Evolutionary conservation across 2,888 invertebrate species (phyloP), one percentile per base, ranked within the genome.

Genomic region (Synanthedon formicaeformis): DNA sequence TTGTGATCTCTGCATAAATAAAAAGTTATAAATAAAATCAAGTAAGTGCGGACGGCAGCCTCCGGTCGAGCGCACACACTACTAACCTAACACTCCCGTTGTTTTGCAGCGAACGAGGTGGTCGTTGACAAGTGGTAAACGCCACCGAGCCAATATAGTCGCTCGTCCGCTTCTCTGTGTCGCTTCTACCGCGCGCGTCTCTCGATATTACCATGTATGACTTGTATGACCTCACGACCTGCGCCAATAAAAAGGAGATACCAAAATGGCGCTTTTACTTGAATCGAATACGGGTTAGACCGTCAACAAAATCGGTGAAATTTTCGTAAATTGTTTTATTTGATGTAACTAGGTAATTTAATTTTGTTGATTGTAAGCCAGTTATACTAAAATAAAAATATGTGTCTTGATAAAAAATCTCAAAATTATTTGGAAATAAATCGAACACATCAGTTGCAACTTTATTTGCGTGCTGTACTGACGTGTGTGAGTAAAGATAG

Each of bases 121-220:
- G 92, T 92, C 87, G 75, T 90, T 88, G 90, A 91, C 89, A 92
- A 90, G 89, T 92, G 91, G 92, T 89, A 89, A 87, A 78, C 80
- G 73, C 83, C 84, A 85, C 81, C 75, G 74, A 70, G 69, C 72
- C 81, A 34, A 34, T 27, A 75, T 81, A 82, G 82, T 81, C 81
- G 84, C 83, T 83, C 84, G 75, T 67, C 81, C 78, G 81, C 85
- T 80, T 80, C 81, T 82, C 79, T 82, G 76, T 78, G 77, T 80
- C 73, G 74, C 78, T 77, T 73, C 78, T 75, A 76, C 78, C 75
- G 81, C 81, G 77, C 77, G 78, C 80, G 81, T 73, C 77, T 77
- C 73, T 73, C 70, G 74, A 34, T 34, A 34, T 34, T 34, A 34
- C 10, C 2, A 34, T 75, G 50, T 75, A 67, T 67, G 68, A 65